These are phyloP conservation scores for Apostichopus japonicus DNA, from an alignment of 35 echinoderm and acorn worm species.

Conservation along the genomic window DNA sequence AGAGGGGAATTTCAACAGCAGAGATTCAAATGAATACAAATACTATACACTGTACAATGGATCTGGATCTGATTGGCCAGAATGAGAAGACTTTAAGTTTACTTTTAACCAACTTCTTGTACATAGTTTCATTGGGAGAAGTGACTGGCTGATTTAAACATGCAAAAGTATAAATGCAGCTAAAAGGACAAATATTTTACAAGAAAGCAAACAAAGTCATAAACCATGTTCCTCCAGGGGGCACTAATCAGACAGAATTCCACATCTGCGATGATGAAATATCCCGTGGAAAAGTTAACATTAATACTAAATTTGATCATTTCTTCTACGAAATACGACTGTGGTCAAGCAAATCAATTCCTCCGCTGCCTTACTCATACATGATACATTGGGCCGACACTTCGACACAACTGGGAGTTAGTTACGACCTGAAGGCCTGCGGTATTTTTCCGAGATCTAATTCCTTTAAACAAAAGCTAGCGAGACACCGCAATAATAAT, in stretches of 20 bases:
- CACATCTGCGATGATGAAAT: constrained; percentile 10
- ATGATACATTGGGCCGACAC: neutral
- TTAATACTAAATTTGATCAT: neutral
- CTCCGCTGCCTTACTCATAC: neutral
- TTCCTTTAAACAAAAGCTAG: neutral
- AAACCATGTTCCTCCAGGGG: neutral
- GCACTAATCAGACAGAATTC: neutral
- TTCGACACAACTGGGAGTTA: neutral
- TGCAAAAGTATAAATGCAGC: no score
- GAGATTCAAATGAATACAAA: no score
- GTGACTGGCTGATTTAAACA: no score
- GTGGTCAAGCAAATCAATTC: neutral
- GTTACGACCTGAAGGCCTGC: constrained; percentile 2
- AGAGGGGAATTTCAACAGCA: no score
- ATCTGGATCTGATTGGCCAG: no score
- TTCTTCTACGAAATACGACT: neutral
- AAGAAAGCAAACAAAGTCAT: neutral
- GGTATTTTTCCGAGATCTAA: neutral
- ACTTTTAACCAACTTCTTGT: no score
- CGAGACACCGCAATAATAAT: constrained; percentile 2
- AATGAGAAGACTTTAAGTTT: no score
- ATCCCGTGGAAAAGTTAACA: neutral
- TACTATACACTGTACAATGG: no score
- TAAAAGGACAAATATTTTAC: neutral
- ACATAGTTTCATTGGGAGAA: no score